Evolutionary conservation across 2,888 invertebrate genomes (phyloP), one percentile per base, ranked within the genome.

Genomic region (Drosophila pegasa): DNA sequence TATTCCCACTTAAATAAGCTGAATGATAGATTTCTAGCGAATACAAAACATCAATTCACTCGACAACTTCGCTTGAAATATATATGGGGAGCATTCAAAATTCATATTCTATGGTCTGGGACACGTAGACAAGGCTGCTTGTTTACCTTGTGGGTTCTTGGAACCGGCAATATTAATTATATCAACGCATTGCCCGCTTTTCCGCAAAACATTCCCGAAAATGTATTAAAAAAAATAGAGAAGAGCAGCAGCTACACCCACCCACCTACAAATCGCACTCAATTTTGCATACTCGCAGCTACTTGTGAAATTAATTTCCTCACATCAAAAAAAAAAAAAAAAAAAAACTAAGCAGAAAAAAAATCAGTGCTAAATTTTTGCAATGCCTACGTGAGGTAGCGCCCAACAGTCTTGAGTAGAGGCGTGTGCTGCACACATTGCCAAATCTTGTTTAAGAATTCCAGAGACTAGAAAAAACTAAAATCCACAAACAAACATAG

Each of bases 121-220:
- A 73, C 54, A 75, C 63, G 77, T 56, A 58, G 60, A 41, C 71
- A 68, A 8, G 3, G 9, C 8, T 50, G 29, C 59, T 71, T 80
- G 84, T 78, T 87, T 80, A 72, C 65, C 59, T 71, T 69, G 69
- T 72, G 20, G 56, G 22, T 84, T 84, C 82, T 71, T 50, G 68
- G 84, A 84, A 82, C 72, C 84, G 72, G 65, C 64, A 84, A 72
- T 82, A 80, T 82, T 81, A 77, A 82, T 84, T 80, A 71, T 72
- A 64, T 62, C 78, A 73, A 69, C 68, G 73, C 64, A 72, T 70
- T 66, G 67, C 66, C 54, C 47, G 50, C 29, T 75, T 80, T 87
- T 71, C 70, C 78, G 71, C 68, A 80, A 87, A 84, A 66, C 71
- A 75, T 65, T 38, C 60, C 63, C 41, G 33, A 67, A 51, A 41